Base-by-base conservation (phyloP, 53 echinoderm and acorn worm species). In the Luidia sarsii region DNA sequence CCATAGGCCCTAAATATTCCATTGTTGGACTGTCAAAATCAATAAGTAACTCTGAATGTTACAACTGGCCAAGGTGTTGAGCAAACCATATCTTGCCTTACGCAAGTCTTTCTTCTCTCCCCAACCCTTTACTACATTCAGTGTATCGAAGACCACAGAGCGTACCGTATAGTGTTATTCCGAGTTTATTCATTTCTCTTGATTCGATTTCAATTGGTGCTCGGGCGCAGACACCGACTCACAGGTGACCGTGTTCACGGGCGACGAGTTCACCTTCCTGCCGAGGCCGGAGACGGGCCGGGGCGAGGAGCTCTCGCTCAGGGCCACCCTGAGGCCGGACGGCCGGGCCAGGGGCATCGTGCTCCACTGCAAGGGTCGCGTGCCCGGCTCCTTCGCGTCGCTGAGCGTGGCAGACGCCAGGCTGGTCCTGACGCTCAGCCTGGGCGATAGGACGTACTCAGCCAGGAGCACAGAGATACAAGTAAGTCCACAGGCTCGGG, bases 151-250 rank as follows among this genome's bases (percentile, higher is more conserved):
- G 22, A 21, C 11, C 18, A 3, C 15, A 24, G 22, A 5, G 30
- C 9, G 19, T 39, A 3, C 45, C 15, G 0, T 46, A 29, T 65
- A 30, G 3, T 28, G 28, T 20, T 71, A 16, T 68, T 6, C 37
- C 13, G 33, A 32, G n/a, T n/a, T n/a, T n/a, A n/a, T n/a, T n/a
- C n/a, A n/a, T n/a, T n/a, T n/a, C n/a, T n/a, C n/a, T n/a, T n/a
- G n/a, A n/a, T n/a, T n/a, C n/a, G n/a, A n/a, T n/a, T n/a, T 39
- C 24, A 35, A 35, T 31, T n/a, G n/a, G n/a, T n/a, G n/a, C n/a
- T n/a, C n/a, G n/a, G n/a, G n/a, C n/a, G 0, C 73, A 94, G 94
- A 91, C 35, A 86, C 88, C 23, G 84, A 94, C 22, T 74, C 89
- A 25, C 83, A 87, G 33, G 63, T 95, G 0, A 65, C 89, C 1